phyloP scores from a whole-genome alignment of 2,888 invertebrate genomes.

The Meteorus colon region DNA sequence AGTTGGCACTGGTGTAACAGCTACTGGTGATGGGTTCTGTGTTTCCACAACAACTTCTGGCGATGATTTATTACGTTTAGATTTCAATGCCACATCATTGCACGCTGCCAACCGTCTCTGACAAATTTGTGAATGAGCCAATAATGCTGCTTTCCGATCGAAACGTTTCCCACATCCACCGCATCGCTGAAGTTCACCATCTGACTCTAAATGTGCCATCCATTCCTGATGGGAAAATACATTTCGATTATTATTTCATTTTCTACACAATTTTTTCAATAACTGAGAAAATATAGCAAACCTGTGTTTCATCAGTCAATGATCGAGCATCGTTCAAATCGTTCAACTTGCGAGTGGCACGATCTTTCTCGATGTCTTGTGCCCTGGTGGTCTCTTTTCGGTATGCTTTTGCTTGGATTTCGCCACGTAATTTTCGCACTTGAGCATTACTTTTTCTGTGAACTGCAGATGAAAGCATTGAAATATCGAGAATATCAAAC shows the following conservation, averaged over 20 bases:
- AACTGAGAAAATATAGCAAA: slow-evolving; percentile 29
- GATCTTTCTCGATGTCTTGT: slow-evolving; percentile 68
- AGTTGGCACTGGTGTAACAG: not conserved
- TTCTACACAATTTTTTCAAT: slow-evolving; percentile 18
- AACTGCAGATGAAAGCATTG: slow-evolving; percentile 59
- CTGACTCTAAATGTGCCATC: slow-evolving; percentile 80
- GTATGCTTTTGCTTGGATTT: slow-evolving; percentile 80
- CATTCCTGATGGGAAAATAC: slow-evolving; percentile 73
- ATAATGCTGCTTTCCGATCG: slow-evolving; percentile 82
- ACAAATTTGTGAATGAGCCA: slow-evolving; percentile 83
- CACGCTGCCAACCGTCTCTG: slow-evolving; percentile 75
- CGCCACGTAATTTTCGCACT: slow-evolving; percentile 80
- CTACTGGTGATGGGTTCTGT: not conserved
- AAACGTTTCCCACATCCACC: slow-evolving; percentile 84
- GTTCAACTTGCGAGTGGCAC: slow-evolving; percentile 55
- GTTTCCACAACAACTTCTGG: slow-evolving; percentile 16
- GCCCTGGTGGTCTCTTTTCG: slow-evolving; percentile 78
- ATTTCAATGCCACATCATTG: slow-evolving; percentile 64
- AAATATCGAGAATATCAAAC: not conserved
- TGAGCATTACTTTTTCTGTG: slow-evolving; percentile 81
- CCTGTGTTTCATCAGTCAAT: slow-evolving; percentile 42
- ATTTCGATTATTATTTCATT: not conserved
- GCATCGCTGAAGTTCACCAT: slow-evolving; percentile 78
- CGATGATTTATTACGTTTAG: slow-evolving; percentile 25
- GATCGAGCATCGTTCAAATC: slow-evolving; percentile 58